A percentile compares a stretch with the other conserved stretches of the same genome.
phyloP scores from a whole-genome alignment of 1,140 invertebrate species.

The Hycleus phaleratus region DNA sequence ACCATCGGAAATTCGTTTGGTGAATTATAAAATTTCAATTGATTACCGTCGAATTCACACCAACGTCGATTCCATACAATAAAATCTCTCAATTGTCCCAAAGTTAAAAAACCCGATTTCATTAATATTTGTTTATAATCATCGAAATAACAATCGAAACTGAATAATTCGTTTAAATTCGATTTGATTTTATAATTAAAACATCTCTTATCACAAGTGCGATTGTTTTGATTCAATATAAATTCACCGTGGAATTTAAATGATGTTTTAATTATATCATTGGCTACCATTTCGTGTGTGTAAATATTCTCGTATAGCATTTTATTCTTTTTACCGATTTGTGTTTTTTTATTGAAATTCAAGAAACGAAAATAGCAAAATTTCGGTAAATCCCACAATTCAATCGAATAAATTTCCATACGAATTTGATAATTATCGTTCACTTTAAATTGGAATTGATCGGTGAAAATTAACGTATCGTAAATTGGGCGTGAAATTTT shows the following conservation, averaged over 20 bases:
- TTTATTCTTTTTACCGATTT: too few species aligned
- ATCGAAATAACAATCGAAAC: too few species aligned
- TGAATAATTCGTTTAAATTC: too few species aligned
- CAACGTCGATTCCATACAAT: conserved; percentile 4
- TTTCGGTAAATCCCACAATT: too few species aligned
- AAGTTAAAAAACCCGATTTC: conserved; percentile 1
- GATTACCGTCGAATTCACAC: not conserved
- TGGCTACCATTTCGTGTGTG: too few species aligned
- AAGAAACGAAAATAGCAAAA: too few species aligned
- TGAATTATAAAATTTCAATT: not conserved
- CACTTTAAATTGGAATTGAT: conserved; percentile 2
- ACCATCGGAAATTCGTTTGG: not conserved
- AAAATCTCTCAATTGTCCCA: not conserved
- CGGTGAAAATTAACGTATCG: not conserved
- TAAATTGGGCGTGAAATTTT: not conserved
- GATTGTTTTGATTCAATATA: too few species aligned
- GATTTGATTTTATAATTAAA: too few species aligned
- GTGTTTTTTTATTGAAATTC: too few species aligned
- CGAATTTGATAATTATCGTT: not conserved
- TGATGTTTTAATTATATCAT: not conserved
- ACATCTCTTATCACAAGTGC: too few species aligned
- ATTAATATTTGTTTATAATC: not conserved
- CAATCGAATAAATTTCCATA: not conserved
- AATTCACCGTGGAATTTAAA: not conserved
- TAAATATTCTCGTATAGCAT: too few species aligned